Evolutionary conservation across 1,140 invertebrate genomes (phyloP).

Genomic region (Samia ricini): DNA sequence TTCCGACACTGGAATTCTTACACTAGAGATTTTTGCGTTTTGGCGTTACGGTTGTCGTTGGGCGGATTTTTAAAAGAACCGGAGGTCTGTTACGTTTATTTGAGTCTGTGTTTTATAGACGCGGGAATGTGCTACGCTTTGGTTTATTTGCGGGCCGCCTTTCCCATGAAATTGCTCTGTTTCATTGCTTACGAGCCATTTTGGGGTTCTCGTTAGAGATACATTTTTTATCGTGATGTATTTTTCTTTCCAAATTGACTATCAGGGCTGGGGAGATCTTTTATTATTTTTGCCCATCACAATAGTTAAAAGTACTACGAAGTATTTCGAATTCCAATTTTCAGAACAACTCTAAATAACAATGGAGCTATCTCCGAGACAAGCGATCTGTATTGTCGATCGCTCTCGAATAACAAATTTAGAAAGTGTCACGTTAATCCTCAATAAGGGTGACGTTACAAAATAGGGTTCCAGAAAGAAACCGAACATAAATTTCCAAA

Average conservation of each 20-base stretch:
- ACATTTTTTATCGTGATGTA: conserved; percentile 61
- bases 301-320: conserved; percentile 10
- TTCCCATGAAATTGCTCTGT: conserved; percentile 69
- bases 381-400: conserved; percentile 11
- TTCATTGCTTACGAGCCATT: conserved; percentile 69
- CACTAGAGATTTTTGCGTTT: conserved; percentile 67
- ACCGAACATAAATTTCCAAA: conserved; percentile 69
- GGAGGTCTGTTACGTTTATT: conserved; percentile 66
- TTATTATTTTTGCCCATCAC: conserved; percentile 35
- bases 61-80: conserved; percentile 62
- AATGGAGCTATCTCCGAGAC: conserved; percentile 5
- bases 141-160: conserved; percentile 68
- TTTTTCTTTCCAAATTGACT: conserved; percentile 54
- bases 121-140: conserved; percentile 66
- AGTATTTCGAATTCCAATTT: not conserved
- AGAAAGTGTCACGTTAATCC: conserved; percentile 25
- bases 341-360: conserved; percentile 16
- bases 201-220: conserved; percentile 59
- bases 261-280: conserved; percentile 25
- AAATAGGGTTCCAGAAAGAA: conserved; percentile 48
- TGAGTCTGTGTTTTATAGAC: conserved; percentile 68
- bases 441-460: conserved; percentile 35
- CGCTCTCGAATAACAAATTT: conserved; percentile 17
- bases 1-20: conserved; percentile 64
- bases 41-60: conserved; percentile 64